These are phyloP conservation scores for Lepilemur ruficaudatus DNA, from an alignment of 2,797 vertebrate species.

Conservation along the genomic window DNA sequence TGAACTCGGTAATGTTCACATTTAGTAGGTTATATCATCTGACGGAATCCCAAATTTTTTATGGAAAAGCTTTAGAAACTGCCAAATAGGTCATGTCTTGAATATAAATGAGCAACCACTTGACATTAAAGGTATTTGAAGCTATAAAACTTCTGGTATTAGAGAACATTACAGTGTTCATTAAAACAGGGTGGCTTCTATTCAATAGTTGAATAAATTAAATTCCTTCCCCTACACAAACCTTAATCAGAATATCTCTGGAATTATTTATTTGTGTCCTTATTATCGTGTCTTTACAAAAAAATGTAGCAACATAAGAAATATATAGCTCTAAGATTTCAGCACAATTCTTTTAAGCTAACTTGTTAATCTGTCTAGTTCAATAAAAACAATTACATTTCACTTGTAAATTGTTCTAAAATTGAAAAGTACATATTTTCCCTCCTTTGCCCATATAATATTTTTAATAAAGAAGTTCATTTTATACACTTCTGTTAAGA, in stretches of 20 bases:
- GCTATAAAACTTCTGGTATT: neutral
- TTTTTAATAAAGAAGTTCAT: neutral
- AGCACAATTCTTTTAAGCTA: neutral
- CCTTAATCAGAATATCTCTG: neutral
- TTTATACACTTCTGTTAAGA: neutral
- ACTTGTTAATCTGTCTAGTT: neutral
- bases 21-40: neutral
- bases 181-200: neutral
- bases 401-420: neutral
- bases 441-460: neutral
- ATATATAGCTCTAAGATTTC: neutral
- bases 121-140: slow-evolving; percentile 33
- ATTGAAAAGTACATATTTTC: neutral
- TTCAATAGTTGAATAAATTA: neutral
- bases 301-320: neutral
- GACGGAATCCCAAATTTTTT: neutral
- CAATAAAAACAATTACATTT: slow-evolving; percentile 38
- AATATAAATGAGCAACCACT: neutral
- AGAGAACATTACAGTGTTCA: neutral
- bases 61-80: neutral
- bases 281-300: neutral
- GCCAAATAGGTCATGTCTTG: neutral
- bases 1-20: neutral
- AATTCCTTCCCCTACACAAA: neutral
- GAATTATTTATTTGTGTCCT: neutral